Conservation (phyloP, 53 echinoderm and acorn worm species). For the Glandiceps talaboti region DNA sequence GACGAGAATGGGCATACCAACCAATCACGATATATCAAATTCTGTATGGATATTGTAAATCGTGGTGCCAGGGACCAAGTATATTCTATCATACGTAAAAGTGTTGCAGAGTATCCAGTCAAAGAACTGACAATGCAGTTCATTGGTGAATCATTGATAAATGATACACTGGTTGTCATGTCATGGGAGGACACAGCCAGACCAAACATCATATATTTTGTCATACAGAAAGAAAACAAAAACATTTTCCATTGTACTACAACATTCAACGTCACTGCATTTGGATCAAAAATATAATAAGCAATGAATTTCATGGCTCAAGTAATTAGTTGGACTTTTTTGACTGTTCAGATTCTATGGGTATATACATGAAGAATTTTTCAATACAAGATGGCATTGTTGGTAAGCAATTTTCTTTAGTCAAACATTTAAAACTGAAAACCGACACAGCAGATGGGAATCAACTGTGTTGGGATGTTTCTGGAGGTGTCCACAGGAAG, state of each 20-base stretch:
- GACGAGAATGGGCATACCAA: not conserved
- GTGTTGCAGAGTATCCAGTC: not conserved
- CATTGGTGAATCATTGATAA: not conserved
- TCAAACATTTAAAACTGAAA: no score
- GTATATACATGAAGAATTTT: no score
- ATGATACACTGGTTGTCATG: not conserved
- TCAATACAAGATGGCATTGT: no score
- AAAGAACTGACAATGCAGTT: not conserved
- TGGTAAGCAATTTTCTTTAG: no score
- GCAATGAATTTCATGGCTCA: no score
- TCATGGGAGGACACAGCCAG: not conserved
- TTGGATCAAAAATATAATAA: no score
- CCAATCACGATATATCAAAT: not conserved
- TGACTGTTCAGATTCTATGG: no score
- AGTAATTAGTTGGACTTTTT: no score
- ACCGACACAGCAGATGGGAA: no score
- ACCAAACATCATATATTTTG: not conserved
- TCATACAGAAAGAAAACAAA: not conserved
- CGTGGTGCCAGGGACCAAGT: not conserved
- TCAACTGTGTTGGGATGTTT: no score
- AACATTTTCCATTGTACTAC: not conserved
- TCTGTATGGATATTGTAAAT: not conserved
- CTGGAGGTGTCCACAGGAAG: no score
- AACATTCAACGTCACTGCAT: not conserved
- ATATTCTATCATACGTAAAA: not conserved